Evolutionary conservation across 1,140 invertebrate genomes (phyloP).

Genomic region (Dysdera silvatica): DNA sequence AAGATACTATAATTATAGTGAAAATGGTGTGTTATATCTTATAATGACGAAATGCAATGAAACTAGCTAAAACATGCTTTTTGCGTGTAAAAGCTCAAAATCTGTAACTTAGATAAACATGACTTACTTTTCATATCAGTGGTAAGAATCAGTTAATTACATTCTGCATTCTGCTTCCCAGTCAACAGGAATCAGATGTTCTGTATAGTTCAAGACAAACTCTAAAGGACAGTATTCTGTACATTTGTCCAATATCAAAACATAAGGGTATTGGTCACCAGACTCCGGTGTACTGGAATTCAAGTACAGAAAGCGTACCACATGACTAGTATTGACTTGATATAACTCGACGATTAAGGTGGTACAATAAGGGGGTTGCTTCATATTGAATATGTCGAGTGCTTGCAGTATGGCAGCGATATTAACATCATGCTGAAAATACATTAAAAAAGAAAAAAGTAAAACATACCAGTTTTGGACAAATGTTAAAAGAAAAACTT

Average conservation of each 20-base stretch:
- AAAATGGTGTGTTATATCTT: too few relatives aligned
- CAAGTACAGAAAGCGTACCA: slow-evolving; percentile 34
- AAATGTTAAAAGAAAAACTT: too few relatives aligned
- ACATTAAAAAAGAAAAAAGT: too few relatives aligned
- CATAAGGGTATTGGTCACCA: slow-evolving; percentile 30
- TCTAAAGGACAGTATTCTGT: slow-evolving; percentile 19
- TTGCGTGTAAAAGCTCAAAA: too few relatives aligned
- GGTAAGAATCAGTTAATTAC: too few relatives aligned
- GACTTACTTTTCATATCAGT: too few relatives aligned
- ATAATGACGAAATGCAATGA: too few relatives aligned
- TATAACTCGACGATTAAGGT: slow-evolving; percentile 64
- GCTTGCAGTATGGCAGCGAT: slow-evolving; percentile 65
- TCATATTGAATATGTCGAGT: slow-evolving; percentile 61
- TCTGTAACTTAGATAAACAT: too few relatives aligned
- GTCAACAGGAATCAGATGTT: slow-evolving; percentile 14
- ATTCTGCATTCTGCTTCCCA: slow-evolving; percentile 29
- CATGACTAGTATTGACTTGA: slow-evolving; percentile 37
- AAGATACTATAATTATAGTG: too few relatives aligned
- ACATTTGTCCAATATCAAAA: slow-evolving; percentile 8
- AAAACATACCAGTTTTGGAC: too few relatives aligned
- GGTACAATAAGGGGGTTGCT: slow-evolving; percentile 63
- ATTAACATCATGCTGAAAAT: slow-evolving; percentile 72
- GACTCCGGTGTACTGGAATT: slow-evolving; percentile 38
- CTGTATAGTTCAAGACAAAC: slow-evolving; percentile 16
- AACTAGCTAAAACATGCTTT: too few relatives aligned